Evolutionary conservation across 2,113 vertebrate species (phyloP).

Genomic region (Aplodontia rufa): DNA sequence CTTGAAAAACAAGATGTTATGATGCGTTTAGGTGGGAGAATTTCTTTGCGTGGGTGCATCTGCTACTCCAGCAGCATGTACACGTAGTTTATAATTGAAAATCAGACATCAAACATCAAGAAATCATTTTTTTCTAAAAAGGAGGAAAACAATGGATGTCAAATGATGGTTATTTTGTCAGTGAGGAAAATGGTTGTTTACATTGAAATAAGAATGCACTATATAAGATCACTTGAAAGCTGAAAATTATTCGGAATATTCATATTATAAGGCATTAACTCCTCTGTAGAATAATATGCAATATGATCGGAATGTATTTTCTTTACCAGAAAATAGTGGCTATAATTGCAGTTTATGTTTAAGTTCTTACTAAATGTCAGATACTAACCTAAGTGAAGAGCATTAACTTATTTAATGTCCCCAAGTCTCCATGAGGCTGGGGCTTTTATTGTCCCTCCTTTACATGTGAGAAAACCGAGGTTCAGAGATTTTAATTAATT

Average conservation of each 20-base stretch:
- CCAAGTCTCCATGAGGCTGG: not conserved
- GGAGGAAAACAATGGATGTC: not conserved
- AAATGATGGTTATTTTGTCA: not conserved
- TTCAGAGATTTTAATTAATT: not conserved
- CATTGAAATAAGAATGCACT: not conserved
- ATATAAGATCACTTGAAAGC: not conserved
- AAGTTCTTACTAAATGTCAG: not conserved
- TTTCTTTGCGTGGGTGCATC: not conserved
- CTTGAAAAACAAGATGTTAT: constrained; percentile 42
- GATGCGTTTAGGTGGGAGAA: not conserved
- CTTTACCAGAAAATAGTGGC: not conserved
- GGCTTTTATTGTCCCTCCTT: not conserved
- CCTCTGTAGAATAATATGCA: not conserved
- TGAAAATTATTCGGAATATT: not conserved
- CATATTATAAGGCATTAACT: not conserved
- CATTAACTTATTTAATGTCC: not conserved
- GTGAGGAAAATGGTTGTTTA: not conserved
- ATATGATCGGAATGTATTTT: not conserved
- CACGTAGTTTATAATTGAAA: not conserved
- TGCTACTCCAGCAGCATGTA: not conserved
- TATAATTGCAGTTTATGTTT: not conserved
- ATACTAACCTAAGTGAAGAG: not conserved
- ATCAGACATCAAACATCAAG: constrained; percentile 12
- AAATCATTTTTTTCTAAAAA: not conserved
- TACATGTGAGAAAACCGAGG: not conserved